Conservation (phyloP, 2,888 invertebrate species). For the Cylloceria caligata region DNA sequence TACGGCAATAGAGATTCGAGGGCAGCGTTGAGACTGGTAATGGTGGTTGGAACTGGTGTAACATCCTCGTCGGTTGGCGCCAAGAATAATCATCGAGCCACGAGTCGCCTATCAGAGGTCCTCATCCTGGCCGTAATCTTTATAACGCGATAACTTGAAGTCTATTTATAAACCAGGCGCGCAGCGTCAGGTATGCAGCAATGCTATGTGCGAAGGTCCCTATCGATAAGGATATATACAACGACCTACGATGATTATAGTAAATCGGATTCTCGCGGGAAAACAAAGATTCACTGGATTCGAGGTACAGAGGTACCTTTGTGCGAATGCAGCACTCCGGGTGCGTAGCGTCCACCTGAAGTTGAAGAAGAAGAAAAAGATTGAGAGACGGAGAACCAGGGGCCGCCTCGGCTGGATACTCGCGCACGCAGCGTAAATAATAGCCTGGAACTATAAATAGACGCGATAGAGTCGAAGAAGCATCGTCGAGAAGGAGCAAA, state of each 20-base stretch:
- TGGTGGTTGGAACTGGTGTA: constrained; percentile 34
- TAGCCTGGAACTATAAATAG: constrained; percentile 73
- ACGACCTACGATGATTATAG: constrained; percentile 7
- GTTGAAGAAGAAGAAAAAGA: constrained; percentile 30
- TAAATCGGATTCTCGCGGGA: constrained; percentile 36
- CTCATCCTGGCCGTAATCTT: constrained; percentile 62
- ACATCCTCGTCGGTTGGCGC: constrained; percentile 56
- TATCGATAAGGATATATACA: constrained; percentile 9
- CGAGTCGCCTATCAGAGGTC: constrained; percentile 55
- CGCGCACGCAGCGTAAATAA: constrained; percentile 71
- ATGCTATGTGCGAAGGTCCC: background rate
- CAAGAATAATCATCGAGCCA: constrained; percentile 59
- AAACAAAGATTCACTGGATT: constrained; percentile 41
- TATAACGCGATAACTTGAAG: constrained; percentile 61
- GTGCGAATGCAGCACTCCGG: constrained; percentile 10
- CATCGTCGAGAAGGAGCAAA: constrained; percentile 61
- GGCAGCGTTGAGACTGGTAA: constrained; percentile 3
- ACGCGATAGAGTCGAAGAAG: constrained; percentile 65
- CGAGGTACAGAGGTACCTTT: constrained; percentile 13
- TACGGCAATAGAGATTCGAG: constrained; percentile 22
- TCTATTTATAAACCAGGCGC: constrained; percentile 65
- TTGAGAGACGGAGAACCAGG: constrained; percentile 63
- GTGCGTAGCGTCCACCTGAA: background rate
- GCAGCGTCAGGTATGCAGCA: background rate
- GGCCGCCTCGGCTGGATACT: constrained; percentile 62